Conservation (phyloP, 1,140 invertebrate genomes). For the Trichonephila clavata region DNA sequence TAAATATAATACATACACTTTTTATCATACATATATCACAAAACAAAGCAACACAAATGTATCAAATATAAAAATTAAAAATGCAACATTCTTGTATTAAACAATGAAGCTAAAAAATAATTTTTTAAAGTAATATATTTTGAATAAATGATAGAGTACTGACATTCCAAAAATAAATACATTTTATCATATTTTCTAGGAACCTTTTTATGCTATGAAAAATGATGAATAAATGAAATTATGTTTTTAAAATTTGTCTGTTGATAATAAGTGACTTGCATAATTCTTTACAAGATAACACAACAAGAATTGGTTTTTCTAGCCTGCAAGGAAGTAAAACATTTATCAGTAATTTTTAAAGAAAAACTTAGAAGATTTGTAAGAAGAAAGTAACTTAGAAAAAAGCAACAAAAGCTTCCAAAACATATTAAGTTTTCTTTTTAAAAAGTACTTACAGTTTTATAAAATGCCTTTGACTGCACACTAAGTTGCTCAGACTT, state of each 20-base stretch:
- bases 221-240: too few species aligned
- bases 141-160: too few species aligned
- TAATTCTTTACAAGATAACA: not conserved
- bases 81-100: not conserved
- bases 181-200: too few species aligned
- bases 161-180: too few species aligned
- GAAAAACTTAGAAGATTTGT: not conserved
- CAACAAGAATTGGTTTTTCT: slow-evolving; percentile 83
- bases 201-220: too few species aligned
- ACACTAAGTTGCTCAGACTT: slow-evolving; percentile 97
- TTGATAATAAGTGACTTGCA: not conserved
- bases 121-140: not conserved
- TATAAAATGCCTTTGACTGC: slow-evolving; percentile 99
- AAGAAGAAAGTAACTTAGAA: too few species aligned
- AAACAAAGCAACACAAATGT: too few species aligned
- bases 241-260: not conserved
- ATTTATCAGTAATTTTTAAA: not conserved
- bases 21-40: too few species aligned
- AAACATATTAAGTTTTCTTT: not conserved
- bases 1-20: too few species aligned
- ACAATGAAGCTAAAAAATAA: not conserved
- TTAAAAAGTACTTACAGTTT: slow-evolving; percentile 87
- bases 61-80: too few species aligned
- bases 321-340: slow-evolving; percentile 81
- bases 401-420: not conserved